Evolutionary conservation across 2,113 vertebrate species (phyloP), one percentile per base, ranked within the genome.

Genomic region (Struthio camelus): DNA sequence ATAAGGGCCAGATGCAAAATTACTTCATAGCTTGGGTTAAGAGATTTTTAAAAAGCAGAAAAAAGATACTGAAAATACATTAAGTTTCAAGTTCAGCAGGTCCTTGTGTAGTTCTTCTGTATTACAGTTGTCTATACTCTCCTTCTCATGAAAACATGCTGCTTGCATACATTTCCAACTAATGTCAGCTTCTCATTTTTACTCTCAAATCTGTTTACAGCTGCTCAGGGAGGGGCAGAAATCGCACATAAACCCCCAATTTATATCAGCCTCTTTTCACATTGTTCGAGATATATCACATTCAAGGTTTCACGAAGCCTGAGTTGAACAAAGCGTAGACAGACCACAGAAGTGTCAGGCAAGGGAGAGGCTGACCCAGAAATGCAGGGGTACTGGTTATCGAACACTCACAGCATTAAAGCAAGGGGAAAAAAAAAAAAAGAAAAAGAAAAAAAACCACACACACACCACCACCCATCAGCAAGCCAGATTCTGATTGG

Each of bases 201-300:
- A 86, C 85, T 87, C 65, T 58, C 59, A n/a, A 28, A 50, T 51
- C 67, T 83, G 25, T 16, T 80, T 79, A 54, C 67, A 94, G 82
- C 56, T 88, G 93, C 72, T 87, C 14, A 1, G 67, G 75, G 72
- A 95, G 51, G 76, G 81, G 80, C 34, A 97, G 91, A 64, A 93
- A 87, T 75, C n/a, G 64, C 24, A 70, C 0, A 32, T 88, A 27
- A 88, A 87, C 11, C 38, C 67, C 78, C 76, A 53, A 48, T 24
- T 91, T 90, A 83, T 48, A 93, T 58, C 30, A 92, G 81, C 46
- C 71, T 80, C 86, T 87, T 94, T 85, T 80, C 89, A 94, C 48
- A 4, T 40, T 94, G 84, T 85, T 91, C 78, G 71, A 80, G 71
- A 89, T 34, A 75, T 42, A 89, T 16, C 87, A 66, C 42, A 71